These are phyloP conservation scores for Petrocephalus sullivani DNA, from an alignment of 2,797 vertebrate genomes.

Conservation along the genomic window DNA sequence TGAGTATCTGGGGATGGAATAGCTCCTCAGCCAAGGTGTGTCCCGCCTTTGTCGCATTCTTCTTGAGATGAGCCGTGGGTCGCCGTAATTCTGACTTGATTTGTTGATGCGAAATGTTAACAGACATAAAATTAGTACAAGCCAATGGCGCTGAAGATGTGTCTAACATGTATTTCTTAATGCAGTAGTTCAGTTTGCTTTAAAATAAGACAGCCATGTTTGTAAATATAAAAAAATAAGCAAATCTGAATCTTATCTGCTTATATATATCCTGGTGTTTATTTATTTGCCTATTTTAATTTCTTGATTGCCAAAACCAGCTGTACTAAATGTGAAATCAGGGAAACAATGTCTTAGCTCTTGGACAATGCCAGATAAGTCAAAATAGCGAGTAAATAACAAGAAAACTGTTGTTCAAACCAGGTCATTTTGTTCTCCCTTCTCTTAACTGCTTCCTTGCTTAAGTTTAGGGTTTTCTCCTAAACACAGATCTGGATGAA, in stretches of 20 bases:
- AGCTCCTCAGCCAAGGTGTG: background rate
- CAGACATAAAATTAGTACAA: background rate
- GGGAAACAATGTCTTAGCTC: slow-evolving; percentile 3
- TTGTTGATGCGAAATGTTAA: background rate
- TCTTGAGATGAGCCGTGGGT: background rate
- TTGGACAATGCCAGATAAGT: slow-evolving; percentile 1
- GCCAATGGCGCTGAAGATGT: background rate
- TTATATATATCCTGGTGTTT: background rate
- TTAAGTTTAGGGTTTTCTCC: background rate
- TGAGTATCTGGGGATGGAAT: background rate
- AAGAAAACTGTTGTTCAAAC: background rate
- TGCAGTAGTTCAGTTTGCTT: background rate
- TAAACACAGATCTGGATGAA: background rate
- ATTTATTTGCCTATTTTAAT: background rate
- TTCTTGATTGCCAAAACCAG: slow-evolving; percentile 11
- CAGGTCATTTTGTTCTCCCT: background rate
- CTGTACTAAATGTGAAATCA: background rate
- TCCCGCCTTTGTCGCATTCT: background rate
- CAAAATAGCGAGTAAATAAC: background rate
- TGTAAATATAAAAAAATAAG: background rate
- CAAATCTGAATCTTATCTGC: background rate
- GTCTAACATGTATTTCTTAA: background rate
- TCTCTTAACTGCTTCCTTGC: background rate
- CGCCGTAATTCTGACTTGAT: background rate
- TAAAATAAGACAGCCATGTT: slow-evolving; percentile 9